Percentiles rank a stretch among this genome's conserved stretches.
These are phyloP conservation scores for Ophioninae sp. DNA, from an alignment of 2,888 invertebrate genomes.

Conservation along the genomic window DNA sequence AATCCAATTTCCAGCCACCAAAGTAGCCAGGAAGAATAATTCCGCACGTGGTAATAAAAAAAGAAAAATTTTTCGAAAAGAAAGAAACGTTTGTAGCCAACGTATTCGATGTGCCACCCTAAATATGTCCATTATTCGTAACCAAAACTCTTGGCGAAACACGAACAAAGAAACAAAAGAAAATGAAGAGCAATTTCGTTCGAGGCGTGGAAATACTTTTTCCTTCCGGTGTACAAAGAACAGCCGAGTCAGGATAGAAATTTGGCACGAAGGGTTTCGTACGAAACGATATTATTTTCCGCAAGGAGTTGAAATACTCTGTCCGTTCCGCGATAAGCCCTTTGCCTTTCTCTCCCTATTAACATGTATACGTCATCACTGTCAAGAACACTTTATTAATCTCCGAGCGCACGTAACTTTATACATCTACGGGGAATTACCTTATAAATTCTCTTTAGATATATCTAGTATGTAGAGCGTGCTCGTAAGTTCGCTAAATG, in stretches of 20 bases:
- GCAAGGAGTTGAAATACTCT: conserved; percentile 22
- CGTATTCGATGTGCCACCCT: too few species aligned
- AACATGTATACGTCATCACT: conserved; percentile 34
- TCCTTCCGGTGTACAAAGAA: too few species aligned
- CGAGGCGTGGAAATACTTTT: too few species aligned
- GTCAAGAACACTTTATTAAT: conserved; percentile 48
- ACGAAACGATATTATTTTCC: conserved; percentile 26
- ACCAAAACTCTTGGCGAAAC: too few species aligned
- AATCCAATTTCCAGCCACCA: not conserved
- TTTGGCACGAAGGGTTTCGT: conserved; percentile 8
- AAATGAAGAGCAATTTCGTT: too few species aligned
- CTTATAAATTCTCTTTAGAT: conserved; percentile 39
- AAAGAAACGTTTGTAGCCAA: too few species aligned
- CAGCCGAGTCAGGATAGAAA: not conserved
- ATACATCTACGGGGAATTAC: conserved; percentile 33
- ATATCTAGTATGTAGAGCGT: conserved; percentile 22
- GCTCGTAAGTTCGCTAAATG: conserved; percentile 52
- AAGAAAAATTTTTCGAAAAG: too few species aligned
- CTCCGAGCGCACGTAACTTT: conserved; percentile 35
- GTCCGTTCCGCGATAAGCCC: not conserved
- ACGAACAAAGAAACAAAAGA: too few species aligned
- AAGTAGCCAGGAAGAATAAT: too few species aligned
- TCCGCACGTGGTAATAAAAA: too few species aligned
- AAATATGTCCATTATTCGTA: too few species aligned
- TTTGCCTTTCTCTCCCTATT: conserved; percentile 25